phyloP scores from a whole-genome alignment of 1,140 invertebrate genomes.

The Glomeris maerens region DNA sequence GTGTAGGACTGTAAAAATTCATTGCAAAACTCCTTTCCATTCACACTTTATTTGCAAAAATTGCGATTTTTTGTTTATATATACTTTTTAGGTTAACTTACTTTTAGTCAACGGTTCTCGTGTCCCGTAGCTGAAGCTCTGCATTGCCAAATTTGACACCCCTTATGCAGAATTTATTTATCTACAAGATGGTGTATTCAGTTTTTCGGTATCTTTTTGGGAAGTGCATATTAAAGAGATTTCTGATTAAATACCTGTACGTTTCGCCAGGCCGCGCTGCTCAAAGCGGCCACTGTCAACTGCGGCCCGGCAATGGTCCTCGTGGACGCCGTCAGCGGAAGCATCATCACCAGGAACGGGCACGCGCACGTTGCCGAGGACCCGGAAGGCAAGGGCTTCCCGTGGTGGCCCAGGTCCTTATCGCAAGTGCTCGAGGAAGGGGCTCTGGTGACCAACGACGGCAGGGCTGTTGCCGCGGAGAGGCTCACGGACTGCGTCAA shows the following conservation, averaged over 20 bases:
- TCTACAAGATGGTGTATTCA: too few species aligned
- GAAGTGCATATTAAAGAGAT: neutral
- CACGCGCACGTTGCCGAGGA: conserved; percentile 51
- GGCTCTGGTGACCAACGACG: conserved; percentile 26
- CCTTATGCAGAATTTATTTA: too few species aligned
- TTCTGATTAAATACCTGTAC: conserved; percentile 1
- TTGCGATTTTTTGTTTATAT: neutral
- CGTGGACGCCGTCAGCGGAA: conserved; percentile 43
- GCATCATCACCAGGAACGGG: conserved; percentile 47
- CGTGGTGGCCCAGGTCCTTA: conserved; percentile 50
- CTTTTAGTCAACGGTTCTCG: too few species aligned
- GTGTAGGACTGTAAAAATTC: too few species aligned
- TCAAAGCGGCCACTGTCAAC: conserved; percentile 52
- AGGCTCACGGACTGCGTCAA: conserved; percentile 41
- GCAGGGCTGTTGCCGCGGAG: neutral
- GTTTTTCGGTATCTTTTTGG: too few species aligned
- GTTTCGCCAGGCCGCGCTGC: conserved; percentile 47
- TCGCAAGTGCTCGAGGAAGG: conserved; percentile 40
- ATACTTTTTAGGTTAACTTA: too few species aligned
- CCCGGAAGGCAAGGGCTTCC: conserved; percentile 47
- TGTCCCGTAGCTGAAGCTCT: too few species aligned
- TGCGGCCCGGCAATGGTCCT: conserved; percentile 59
- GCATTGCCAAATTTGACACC: too few species aligned
- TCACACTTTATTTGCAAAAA: too few species aligned
- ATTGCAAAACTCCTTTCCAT: neutral